Evolutionary conservation across 2,113 vertebrate genomes (phyloP).

Genomic region (Lepus timidus): DNA sequence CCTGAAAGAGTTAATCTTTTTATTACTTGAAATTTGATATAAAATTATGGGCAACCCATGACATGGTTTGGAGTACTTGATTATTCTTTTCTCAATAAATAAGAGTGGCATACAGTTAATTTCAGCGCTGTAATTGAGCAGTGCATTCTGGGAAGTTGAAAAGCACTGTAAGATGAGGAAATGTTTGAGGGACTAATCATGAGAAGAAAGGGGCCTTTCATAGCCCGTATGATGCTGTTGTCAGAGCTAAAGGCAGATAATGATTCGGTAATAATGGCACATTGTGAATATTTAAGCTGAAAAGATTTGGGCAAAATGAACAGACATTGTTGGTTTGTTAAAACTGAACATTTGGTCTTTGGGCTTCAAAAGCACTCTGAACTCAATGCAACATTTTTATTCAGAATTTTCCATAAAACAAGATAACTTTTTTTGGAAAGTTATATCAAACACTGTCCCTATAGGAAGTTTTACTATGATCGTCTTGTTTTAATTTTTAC

Average conservation of each 20-base stretch:
- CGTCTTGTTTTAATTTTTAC: slow-evolving; percentile 75
- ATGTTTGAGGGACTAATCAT: slow-evolving; percentile 95
- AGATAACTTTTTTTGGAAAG: slow-evolving; percentile 76
- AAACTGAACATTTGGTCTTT: slow-evolving; percentile 90
- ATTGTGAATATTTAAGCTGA: slow-evolving; percentile 95
- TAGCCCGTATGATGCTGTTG: slow-evolving; percentile 93
- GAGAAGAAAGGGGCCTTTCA: slow-evolving; percentile 96
- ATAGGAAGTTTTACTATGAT: slow-evolving; percentile 74
- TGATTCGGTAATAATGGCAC: slow-evolving; percentile 95
- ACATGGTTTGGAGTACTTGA: slow-evolving; percentile 89
- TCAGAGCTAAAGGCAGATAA: slow-evolving; percentile 96
- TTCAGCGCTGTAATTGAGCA: slow-evolving; percentile 93
- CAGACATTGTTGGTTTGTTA: slow-evolving; percentile 91
- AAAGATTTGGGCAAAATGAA: slow-evolving; percentile 92
- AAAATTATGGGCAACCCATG: slow-evolving; percentile 89
- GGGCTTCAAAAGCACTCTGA: slow-evolving; percentile 86
- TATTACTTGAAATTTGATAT: slow-evolving; percentile 89
- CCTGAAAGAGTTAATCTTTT: slow-evolving; percentile 88
- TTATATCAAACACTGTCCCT: slow-evolving; percentile 64
- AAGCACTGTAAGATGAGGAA: slow-evolving; percentile 94
- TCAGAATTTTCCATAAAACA: slow-evolving; percentile 84
- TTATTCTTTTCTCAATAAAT: slow-evolving; percentile 92
- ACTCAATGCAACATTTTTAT: slow-evolving; percentile 83
- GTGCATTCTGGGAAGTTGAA: slow-evolving; percentile 93
- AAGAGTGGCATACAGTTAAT: slow-evolving; percentile 93